Evolutionary conservation across 2,797 vertebrate species (phyloP).

Genomic region (Triplophysa yarkandensis): DNA sequence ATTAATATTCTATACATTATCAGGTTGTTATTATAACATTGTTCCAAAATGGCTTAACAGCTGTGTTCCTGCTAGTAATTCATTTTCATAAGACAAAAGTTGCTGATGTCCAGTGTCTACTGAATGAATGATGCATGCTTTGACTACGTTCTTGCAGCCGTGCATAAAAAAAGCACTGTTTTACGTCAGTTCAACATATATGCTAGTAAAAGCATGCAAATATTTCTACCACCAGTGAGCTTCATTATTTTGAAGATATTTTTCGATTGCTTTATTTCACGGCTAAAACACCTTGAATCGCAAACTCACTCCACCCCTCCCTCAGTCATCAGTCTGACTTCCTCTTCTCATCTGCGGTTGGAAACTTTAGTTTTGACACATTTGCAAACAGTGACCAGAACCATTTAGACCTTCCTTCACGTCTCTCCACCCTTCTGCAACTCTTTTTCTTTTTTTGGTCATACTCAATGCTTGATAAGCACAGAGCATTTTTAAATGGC

Average conservation of each 20-base stretch:
- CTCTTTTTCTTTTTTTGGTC: constrained; percentile 37
- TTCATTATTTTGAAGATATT: neutral
- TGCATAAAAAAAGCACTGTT: neutral
- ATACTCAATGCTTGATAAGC: constrained; percentile 9
- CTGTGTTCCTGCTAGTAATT: neutral
- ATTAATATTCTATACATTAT: neutral
- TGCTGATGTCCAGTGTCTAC: neutral
- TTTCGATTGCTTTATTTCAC: neutral
- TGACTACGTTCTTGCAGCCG: neutral
- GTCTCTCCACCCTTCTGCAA: constrained; percentile 18
- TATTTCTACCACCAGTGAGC: neutral
- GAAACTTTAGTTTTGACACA: constrained; percentile 86
- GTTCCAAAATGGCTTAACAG: neutral
- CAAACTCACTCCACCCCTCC: constrained; percentile 30
- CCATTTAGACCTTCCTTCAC: constrained; percentile 66
- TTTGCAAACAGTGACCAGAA: constrained; percentile 78
- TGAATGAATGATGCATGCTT: neutral
- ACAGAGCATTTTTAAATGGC: neutral
- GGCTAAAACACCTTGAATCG: constrained; percentile 20
- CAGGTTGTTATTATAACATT: neutral
- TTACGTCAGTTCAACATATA: neutral
- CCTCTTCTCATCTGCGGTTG: constrained; percentile 82
- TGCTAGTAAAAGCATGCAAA: neutral
- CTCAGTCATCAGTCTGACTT: constrained; percentile 76
- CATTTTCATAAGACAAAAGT: neutral